Evolutionary conservation across 2,113 vertebrate genomes (phyloP).

Genomic region (Sigmodon hispidus): DNA sequence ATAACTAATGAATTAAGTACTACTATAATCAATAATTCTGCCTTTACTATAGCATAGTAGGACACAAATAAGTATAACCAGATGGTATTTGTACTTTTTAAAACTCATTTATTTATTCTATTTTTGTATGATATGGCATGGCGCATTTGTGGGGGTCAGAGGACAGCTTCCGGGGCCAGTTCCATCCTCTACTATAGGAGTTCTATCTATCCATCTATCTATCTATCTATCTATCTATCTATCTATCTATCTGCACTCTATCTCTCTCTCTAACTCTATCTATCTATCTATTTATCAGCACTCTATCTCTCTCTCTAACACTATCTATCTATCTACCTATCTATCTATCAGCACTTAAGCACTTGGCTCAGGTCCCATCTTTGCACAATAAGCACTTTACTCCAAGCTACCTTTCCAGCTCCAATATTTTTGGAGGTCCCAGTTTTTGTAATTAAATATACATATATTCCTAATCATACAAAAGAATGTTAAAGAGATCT

Average conservation of each 20-base stretch:
- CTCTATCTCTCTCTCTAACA: too few species aligned
- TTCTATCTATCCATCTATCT: not conserved
- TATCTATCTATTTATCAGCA: not conserved
- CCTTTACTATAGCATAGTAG: not conserved
- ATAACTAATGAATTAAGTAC: conserved; percentile 47
- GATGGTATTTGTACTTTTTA: not conserved
- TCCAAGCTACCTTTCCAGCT: not conserved
- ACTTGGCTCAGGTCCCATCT: not conserved
- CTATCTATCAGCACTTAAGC: not conserved
- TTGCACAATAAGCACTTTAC: not conserved
- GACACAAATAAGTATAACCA: not conserved
- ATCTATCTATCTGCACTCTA: too few species aligned
- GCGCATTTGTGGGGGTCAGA: not conserved
- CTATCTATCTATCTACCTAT: not conserved
- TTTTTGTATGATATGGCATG: not conserved
- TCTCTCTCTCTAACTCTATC: not conserved
- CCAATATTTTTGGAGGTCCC: not conserved
- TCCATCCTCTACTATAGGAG: not conserved
- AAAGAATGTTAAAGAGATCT: not conserved
- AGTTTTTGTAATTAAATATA: not conserved
- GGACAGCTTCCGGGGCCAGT: not conserved
- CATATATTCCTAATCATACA: not conserved
- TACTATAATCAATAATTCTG: not conserved
- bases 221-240: not conserved
- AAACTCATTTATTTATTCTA: not conserved